Evolutionary conservation across 2,113 vertebrate species (phyloP), one percentile per base, ranked within the genome.

Genomic region (Notarius quadriscutis): DNA sequence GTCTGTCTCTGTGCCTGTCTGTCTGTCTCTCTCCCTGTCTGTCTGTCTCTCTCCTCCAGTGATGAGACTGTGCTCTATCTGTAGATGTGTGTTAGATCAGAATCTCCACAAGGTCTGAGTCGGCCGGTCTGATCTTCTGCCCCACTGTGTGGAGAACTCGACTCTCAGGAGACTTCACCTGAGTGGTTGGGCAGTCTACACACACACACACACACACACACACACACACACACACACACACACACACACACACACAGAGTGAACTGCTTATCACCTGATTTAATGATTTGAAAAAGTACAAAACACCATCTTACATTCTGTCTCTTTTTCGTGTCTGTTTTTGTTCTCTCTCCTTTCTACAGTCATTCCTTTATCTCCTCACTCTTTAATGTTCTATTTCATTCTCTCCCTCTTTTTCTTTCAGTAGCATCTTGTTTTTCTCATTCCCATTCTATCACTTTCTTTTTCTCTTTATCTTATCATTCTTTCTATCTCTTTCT

Each of bases 1-100:
- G 6, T 63, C 87, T 71, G 0, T 17, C 5, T 5, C 22, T 7
- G 62, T 34, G 34, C 1, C n/a, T 81, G 4, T 84, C 30, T 83
- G 0, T 62, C 51, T 72, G 0, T 48, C 58, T 74, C 0, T 71
- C 20, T 55, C 5, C 65, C 60, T 57, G 50, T 9, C 57, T n/a
- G 25, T 69, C 41, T 60, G 15, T 91, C 97, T 93, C 95, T 84
- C 80, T 83, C 2, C 27, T 83, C 41, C 81, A 83, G 86, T 72
- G 60, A 17, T 17, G 67, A 74, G 51, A 57, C 58, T 55, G 34
- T 65, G 4, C 51, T 30, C 50, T 58, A 2, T 63, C 25, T 77
- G 53, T 77, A n/a, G 62, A 4, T 65, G 27, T 48, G 20, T 15
- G 27, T 84, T 51, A 88, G 74, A 89, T 90, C 27, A 90, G 74